Evolutionary conservation across 2,888 invertebrate species (phyloP).

Genomic region (Ceratothoa steindachneri): DNA sequence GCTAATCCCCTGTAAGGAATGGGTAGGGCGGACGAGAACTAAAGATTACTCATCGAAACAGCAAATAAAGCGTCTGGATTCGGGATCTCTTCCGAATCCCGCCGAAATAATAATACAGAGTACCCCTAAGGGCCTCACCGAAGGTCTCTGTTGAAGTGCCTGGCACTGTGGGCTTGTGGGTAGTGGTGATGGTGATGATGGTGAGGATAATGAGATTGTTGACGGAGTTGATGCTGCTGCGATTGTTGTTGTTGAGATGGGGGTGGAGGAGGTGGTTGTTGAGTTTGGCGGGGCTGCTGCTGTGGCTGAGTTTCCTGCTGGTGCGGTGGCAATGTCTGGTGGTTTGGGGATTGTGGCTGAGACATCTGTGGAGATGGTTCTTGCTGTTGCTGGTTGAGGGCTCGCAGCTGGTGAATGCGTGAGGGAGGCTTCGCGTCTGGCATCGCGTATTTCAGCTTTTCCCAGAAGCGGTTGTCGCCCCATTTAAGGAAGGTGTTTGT

Average conservation of each 20-base stretch:
- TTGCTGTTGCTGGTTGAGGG: conserved; percentile 32
- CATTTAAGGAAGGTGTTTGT: conserved; percentile 77
- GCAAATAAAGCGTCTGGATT: too few relatives aligned
- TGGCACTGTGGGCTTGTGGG: conserved; percentile 2
- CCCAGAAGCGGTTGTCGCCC: conserved; percentile 91
- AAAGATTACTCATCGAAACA: too few relatives aligned
- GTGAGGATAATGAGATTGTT: neutral
- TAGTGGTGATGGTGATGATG: conserved; percentile 22
- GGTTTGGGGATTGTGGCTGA: conserved; percentile 16
- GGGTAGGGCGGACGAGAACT: too few relatives aligned
- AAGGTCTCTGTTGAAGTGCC: neutral
- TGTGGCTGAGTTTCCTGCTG: neutral
- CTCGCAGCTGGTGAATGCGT: conserved; percentile 34
- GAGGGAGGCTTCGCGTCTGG: conserved; percentile 60
- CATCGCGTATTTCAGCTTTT: conserved; percentile 77
- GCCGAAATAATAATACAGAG: too few relatives aligned
- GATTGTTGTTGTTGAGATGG: neutral
- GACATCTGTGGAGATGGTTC: conserved; percentile 17
- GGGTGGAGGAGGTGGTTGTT: conserved; percentile 13
- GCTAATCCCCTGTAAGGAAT: too few relatives aligned
- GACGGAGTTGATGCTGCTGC: neutral
- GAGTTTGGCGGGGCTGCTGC: conserved; percentile 13
- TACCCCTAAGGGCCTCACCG: too few relatives aligned
- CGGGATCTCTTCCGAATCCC: too few relatives aligned
- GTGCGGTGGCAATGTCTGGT: conserved; percentile 11